Evolutionary conservation across 2,797 vertebrate species (phyloP).

Genomic region (Hapalemur alaotrensis): DNA sequence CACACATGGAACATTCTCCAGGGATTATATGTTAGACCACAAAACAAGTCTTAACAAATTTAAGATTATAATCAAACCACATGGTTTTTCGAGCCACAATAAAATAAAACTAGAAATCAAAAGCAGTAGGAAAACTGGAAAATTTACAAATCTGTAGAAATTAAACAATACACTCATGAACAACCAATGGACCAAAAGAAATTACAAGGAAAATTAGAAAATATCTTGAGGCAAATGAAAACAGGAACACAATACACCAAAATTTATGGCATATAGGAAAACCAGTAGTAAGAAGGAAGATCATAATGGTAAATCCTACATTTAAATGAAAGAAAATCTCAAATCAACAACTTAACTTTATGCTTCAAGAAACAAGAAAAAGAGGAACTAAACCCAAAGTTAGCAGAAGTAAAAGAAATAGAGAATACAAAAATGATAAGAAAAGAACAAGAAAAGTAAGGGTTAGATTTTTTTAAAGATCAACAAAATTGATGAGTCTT

Average conservation of each 20-base stretch:
- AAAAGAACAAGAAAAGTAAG: background rate
- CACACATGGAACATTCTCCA: background rate
- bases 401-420: background rate
- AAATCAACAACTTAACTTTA: background rate
- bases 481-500: background rate
- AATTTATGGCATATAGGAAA: background rate
- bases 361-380: background rate
- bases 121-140: too few species aligned
- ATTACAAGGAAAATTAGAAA: background rate
- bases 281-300: background rate
- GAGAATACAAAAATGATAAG: background rate
- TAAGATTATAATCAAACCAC: background rate
- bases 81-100: background rate
- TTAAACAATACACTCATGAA: background rate
- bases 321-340: background rate
- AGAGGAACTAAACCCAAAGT: background rate
- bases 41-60: background rate
- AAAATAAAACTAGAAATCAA: background rate
- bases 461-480: background rate
- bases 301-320: background rate
- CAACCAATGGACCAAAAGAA: background rate
- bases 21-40: background rate
- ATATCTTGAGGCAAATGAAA: background rate
- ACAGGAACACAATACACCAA: too few species aligned
- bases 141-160: too few species aligned